Evolutionary conservation across 2,113 vertebrate species (phyloP).

Genomic region (Anarrhichthys ocellatus): DNA sequence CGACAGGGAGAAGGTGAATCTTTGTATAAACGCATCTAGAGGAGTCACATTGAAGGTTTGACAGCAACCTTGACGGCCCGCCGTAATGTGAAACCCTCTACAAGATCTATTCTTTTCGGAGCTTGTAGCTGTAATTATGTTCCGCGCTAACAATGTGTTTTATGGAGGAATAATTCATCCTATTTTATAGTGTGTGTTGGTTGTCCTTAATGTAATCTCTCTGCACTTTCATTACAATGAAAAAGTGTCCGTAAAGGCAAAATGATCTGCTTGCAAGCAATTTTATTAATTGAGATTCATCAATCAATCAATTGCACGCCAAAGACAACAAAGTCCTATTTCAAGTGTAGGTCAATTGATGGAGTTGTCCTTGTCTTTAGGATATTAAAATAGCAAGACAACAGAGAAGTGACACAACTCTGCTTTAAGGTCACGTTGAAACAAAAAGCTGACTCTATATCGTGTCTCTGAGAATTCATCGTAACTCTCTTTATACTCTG

Average conservation of each 20-base stretch:
- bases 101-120: conserved; percentile 28
- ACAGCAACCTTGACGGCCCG: conserved; percentile 14
- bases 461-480: background rate
- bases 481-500: background rate
- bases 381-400: background rate
- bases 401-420: background rate
- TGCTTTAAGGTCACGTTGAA: background rate
- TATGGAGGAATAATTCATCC: conserved; percentile 28
- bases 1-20: conserved; percentile 46
- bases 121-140: conserved; percentile 34
- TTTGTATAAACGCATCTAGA: conserved; percentile 16
- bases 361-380: conserved; percentile 33
- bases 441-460: background rate
- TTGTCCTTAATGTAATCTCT: conserved; percentile 12
- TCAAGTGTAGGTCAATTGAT: background rate
- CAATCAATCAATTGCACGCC: background rate
- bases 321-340: background rate
- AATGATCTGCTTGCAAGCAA: conserved; percentile 37
- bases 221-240: background rate
- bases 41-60: background rate
- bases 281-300: conserved; percentile 41
- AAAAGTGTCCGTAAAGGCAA: conserved; percentile 25
- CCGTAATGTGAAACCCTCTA: conserved; percentile 21
- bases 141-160: conserved; percentile 27
- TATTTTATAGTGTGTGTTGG: conserved; percentile 1